Evolutionary conservation across 92 coral and sea anemone genomes (phyloP).

Genomic region (Zoanthus sansibaricus): DNA sequence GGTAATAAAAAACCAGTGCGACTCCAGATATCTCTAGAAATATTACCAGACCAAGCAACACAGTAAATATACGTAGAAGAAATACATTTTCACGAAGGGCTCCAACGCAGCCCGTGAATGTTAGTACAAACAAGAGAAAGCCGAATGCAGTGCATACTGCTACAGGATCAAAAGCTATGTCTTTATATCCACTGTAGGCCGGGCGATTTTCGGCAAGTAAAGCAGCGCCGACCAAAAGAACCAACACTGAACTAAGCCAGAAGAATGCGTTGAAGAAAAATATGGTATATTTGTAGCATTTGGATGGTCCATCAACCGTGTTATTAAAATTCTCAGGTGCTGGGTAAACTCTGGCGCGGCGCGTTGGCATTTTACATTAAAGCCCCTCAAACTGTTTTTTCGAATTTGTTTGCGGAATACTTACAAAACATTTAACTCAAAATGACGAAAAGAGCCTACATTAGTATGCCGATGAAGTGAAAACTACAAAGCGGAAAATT

Average conservation of each 20-base stretch:
- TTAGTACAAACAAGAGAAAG: conserved; percentile 60
- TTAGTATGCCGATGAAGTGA: background rate
- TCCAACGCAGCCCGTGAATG: conserved; percentile 78
- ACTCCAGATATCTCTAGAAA: conserved; percentile 59
- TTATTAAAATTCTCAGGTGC: background rate
- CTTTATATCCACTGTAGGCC: conserved; percentile 58
- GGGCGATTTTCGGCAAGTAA: conserved; percentile 65
- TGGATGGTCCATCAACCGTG: conserved; percentile 55
- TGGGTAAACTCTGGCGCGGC: conserved; percentile 13
- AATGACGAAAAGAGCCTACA: background rate
- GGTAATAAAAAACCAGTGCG: conserved; percentile 59
- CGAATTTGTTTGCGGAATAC: background rate
- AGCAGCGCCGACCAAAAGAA: conserved; percentile 65
- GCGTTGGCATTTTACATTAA: background rate
- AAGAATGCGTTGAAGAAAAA: conserved; percentile 71
- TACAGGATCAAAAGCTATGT: conserved; percentile 70
- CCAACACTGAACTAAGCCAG: conserved; percentile 68
- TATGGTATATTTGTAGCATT: conserved; percentile 61
- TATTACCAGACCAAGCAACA: conserved; percentile 48
- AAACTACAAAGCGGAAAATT: background rate
- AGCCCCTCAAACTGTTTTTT: background rate
- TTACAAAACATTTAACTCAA: background rate
- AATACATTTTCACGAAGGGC: conserved; percentile 77
- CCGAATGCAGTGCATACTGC: conserved; percentile 69
- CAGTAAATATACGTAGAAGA: conserved; percentile 59